Conservation (phyloP, 2,113 vertebrate genomes). For the Nothocercus julius region DNA sequence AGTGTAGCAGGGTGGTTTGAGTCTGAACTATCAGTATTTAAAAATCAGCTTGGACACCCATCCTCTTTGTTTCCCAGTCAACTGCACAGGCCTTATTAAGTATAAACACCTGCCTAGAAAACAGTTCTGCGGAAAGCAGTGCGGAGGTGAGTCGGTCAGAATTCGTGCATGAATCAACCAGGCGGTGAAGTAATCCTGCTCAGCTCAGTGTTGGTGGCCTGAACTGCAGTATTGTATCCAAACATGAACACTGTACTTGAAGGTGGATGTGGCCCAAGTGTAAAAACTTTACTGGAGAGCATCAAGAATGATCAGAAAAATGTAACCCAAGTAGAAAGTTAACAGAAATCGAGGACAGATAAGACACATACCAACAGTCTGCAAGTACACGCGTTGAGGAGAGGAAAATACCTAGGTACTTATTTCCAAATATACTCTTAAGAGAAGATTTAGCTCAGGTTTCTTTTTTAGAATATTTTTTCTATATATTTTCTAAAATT, state of each 20-base stretch:
- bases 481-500: not conserved
- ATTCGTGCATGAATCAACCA: too few relatives aligned
- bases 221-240: too few relatives aligned
- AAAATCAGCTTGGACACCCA: not conserved
- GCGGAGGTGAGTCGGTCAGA: too few relatives aligned
- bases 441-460: not conserved
- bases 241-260: not conserved
- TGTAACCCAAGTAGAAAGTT: not conserved
- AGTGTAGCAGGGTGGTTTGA: not conserved
- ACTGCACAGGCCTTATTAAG: not conserved
- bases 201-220: too few relatives aligned
- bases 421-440: not conserved
- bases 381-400: not conserved
- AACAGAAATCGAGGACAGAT: not conserved
- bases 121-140: not conserved
- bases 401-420: not conserved
- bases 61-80: not conserved
- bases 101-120: not conserved
- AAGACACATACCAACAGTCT: not conserved
- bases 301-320: not conserved
- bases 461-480: not conserved
- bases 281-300: not conserved
- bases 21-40: not conserved
- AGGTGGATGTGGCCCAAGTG: not conserved
- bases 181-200: too few relatives aligned